Conservation (phyloP, 2,797 vertebrate genomes). For the Myotis daubentonii region DNA sequence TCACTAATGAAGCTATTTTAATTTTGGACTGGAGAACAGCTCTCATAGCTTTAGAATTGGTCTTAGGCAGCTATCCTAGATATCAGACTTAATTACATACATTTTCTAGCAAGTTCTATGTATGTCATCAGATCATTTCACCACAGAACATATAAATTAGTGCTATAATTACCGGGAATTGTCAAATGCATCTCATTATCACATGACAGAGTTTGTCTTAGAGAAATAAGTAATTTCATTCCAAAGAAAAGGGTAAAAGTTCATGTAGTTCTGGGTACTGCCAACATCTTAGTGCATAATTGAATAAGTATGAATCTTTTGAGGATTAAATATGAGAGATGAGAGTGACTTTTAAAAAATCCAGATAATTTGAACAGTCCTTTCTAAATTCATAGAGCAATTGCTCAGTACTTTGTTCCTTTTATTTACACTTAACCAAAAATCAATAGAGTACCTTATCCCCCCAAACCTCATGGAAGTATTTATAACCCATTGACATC, state of each 20-base stretch:
- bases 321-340: neutral
- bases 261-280: slow-evolving; percentile 44
- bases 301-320: neutral
- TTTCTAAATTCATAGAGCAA: slow-evolving; percentile 43
- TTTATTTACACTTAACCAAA: slow-evolving; percentile 7
- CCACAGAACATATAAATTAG: slow-evolving; percentile 27
- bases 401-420: neutral
- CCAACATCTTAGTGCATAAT: neutral
- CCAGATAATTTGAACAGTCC: neutral
- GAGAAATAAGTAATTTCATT: slow-evolving; percentile 46
- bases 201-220: neutral
- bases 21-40: slow-evolving; percentile 33
- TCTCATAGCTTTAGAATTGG: neutral
- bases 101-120: slow-evolving; percentile 25
- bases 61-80: neutral
- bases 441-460: neutral
- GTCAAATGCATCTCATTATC: slow-evolving; percentile 51
- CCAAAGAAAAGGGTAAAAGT: slow-evolving; percentile 13
- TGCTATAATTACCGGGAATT: slow-evolving; percentile 26
- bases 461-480: neutral
- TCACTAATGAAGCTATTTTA: slow-evolving; percentile 14
- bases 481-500: neutral
- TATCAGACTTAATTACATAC: neutral
- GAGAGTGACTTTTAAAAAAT: neutral
- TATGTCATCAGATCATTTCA: slow-evolving; percentile 45